Evolutionary conservation across 2,888 invertebrate genomes (phyloP), one percentile per base, ranked within the genome.

Genomic region (Cantharis nigra): DNA sequence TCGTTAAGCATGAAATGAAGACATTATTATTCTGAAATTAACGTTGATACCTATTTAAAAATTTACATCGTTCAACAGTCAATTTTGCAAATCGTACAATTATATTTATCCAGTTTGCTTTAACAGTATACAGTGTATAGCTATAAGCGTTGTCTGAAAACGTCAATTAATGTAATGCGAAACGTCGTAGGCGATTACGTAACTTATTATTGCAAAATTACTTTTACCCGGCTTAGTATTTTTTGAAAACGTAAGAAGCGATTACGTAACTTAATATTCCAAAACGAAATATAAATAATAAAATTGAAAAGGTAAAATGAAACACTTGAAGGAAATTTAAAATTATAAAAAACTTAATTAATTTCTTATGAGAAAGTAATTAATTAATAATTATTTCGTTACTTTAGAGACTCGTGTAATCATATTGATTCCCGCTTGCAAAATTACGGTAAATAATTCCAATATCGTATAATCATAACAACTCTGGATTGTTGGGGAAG

Each of bases 1-100:
- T 70, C 49, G 64, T 74, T 70, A 63, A 28, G 20, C 69, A 65
- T 65, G 16, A 63, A 30, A 30, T 33, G 72, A 72, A 26, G 72
- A 72, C 72, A 72, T 72, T 28, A 65, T 72, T 65, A 65, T 49
- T 49, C n/a, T 7, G 49, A 49, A n/a, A 49, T 49, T 49, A 49
- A 49, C 49, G n/a, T 49, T 13, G 33, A 49, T 49, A n/a, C 49
- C 2, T 49, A 5, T 13, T 49, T 49, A 49, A n/a, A n/a, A 49
- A 13, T 49, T n/a, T 49, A 49, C 7, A n/a, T 49, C 49, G 1
- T n/a, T 33, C 13, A 33, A 33, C 13, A 33, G 13, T 3, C 33
- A 4, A 49, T 49, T 49, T 49, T n/a, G 7, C 49, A n/a, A 33
- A 49, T 7, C 4, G n/a, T n/a, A 9, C n/a, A 9, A 49, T n/a